A percentile compares a stretch with the other conserved stretches of the same genome.
Evolutionary conservation across 2,888 invertebrate genomes (phyloP).

Genomic region (Rhabditophanes sp.): DNA sequence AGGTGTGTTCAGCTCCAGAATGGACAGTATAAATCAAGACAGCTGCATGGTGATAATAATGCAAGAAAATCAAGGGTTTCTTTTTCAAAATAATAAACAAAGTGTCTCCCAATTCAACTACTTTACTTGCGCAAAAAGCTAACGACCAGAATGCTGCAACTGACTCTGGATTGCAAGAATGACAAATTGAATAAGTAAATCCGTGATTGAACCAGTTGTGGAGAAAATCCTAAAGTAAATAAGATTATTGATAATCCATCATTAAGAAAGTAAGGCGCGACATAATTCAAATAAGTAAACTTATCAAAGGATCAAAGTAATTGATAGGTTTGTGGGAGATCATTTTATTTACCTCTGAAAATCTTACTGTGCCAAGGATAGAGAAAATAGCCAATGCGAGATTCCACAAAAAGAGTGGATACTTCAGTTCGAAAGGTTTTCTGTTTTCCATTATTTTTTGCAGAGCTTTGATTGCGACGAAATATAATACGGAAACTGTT

Average conservation of each 20-base stretch:
- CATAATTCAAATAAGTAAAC: neutral
- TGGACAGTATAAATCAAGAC: slow-evolving; percentile 44
- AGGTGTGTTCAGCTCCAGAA: slow-evolving; percentile 42
- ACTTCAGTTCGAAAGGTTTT: slow-evolving; percentile 45
- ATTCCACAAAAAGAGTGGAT: slow-evolving; percentile 47
- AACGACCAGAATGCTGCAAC: slow-evolving; percentile 29
- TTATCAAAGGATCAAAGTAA: neutral
- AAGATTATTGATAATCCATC: neutral
- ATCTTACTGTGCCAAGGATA: slow-evolving; percentile 46
- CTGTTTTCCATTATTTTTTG: slow-evolving; percentile 46
- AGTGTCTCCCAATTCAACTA: slow-evolving; percentile 41
- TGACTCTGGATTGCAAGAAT: slow-evolving; percentile 26
- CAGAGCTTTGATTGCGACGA: slow-evolving; percentile 16
- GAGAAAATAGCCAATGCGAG: slow-evolving; percentile 47
- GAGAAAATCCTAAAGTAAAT: slow-evolving; percentile 25
- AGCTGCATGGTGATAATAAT: slow-evolving; percentile 44
- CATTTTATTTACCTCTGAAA: slow-evolving; percentile 27
- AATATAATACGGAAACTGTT: slow-evolving; percentile 52
- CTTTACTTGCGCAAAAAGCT: slow-evolving; percentile 35
- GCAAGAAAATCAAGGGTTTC: slow-evolving; percentile 36
- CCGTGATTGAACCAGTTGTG: slow-evolving; percentile 18
- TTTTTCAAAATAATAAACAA: slow-evolving; percentile 41
- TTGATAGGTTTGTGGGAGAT: neutral
- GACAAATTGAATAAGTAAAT: slow-evolving; percentile 28
- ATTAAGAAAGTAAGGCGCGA: neutral